Conservation (phyloP, 2,888 invertebrate species). For the Uropetala carovei region DNA sequence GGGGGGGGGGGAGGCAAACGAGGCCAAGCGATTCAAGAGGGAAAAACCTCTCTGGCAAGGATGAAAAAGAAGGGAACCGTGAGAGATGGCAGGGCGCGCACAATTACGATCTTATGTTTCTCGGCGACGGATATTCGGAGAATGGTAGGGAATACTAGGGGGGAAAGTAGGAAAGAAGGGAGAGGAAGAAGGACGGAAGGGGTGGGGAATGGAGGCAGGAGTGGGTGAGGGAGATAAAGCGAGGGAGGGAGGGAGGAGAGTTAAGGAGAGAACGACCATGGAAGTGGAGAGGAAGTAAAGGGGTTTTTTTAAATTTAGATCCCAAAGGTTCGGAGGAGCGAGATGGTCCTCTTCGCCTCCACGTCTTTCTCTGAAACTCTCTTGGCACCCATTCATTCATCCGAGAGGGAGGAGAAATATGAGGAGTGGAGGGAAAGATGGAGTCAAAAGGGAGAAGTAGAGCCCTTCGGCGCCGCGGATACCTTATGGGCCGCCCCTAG, state of each 20-base stretch:
- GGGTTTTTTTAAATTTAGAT: conserved; percentile 51
- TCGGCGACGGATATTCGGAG: too few relatives aligned
- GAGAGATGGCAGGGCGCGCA: too few relatives aligned
- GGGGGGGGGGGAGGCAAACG: not conserved
- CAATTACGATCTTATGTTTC: too few relatives aligned
- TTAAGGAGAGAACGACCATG: not conserved
- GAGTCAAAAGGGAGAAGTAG: not conserved
- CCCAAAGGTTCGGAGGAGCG: conserved; percentile 4
- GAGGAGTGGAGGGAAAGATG: not conserved
- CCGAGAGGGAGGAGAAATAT: not conserved
- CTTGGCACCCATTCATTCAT: conserved; percentile 61
- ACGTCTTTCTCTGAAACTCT: not conserved
- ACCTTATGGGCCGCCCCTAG: not conserved
- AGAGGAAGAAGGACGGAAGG: not conserved
- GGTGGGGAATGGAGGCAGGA: not conserved
- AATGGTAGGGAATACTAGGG: too few relatives aligned
- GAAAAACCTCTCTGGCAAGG: not conserved
- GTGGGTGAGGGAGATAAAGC: not conserved
- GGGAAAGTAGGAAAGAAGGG: not conserved
- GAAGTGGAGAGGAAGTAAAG: not conserved
- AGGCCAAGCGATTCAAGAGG: not conserved
- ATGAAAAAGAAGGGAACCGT: too few relatives aligned
- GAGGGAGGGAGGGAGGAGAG: not conserved
- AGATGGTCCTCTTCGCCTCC: not conserved
- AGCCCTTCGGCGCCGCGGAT: not conserved